A percentile compares a stretch with the other conserved stretches of the same genome.
phyloP scores from a whole-genome alignment of 1,140 invertebrate genomes.

The Drosophila cardini region DNA sequence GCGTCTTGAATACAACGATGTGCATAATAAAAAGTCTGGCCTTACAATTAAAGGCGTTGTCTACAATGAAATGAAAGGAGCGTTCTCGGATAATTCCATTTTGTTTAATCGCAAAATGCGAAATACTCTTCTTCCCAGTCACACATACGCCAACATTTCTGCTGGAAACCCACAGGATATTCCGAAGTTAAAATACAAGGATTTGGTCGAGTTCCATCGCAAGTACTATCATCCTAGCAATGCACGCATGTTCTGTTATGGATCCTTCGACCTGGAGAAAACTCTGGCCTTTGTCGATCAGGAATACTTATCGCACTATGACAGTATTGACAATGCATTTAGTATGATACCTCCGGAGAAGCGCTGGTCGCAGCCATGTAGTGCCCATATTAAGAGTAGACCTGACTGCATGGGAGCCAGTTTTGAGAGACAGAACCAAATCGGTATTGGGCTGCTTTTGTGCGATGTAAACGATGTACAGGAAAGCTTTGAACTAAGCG shows the following conservation, averaged over 20 bases:
- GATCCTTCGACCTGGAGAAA: slow-evolving; percentile 92
- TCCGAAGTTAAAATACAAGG: slow-evolving; percentile 91
- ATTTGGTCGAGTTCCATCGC: slow-evolving; percentile 93
- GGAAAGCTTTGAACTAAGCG: slow-evolving; percentile 90
- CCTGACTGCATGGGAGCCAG: slow-evolving; percentile 92
- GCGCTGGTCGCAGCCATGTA: slow-evolving; percentile 88
- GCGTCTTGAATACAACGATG: slow-evolving; percentile 93
- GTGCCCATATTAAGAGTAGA: slow-evolving; percentile 88
- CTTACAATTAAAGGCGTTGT: slow-evolving; percentile 96
- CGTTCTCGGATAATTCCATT: slow-evolving; percentile 93
- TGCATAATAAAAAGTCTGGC: slow-evolving; percentile 89
- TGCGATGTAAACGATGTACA: slow-evolving; percentile 91
- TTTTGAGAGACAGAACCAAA: slow-evolving; percentile 91
- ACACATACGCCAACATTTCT: slow-evolving; percentile 93
- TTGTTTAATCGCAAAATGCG: slow-evolving; percentile 89
- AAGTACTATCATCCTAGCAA: slow-evolving; percentile 97
- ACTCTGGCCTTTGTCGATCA: slow-evolving; percentile 92
- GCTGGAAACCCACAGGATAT: slow-evolving; percentile 95
- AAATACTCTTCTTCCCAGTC: slow-evolving; percentile 90
- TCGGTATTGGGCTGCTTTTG: slow-evolving; percentile 91
- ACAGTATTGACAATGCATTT: slow-evolving; percentile 86
- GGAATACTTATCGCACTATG: slow-evolving; percentile 88
- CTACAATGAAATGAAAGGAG: slow-evolving; percentile 99
- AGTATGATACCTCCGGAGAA: slow-evolving; percentile 90
- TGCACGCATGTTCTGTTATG: slow-evolving; percentile 95